These are phyloP conservation scores for Hypolimnas misippus DNA, from an alignment of 2,888 invertebrate species.

Conservation along the genomic window DNA sequence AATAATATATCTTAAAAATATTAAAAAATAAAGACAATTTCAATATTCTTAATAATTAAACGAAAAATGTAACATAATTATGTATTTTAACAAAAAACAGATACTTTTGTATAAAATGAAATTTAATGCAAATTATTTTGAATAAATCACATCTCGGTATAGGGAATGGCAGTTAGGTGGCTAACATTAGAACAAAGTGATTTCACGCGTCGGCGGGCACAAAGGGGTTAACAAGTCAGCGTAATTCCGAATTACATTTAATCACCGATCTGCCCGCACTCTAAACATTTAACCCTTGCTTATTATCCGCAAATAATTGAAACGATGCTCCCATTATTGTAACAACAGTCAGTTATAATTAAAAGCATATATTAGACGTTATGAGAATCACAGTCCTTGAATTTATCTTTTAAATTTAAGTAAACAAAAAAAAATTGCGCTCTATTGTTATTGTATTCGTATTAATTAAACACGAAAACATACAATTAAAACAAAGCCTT, in stretches of 20 bases:
- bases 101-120: conserved; percentile 7
- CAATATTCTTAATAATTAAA: background rate
- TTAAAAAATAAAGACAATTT: too few species aligned
- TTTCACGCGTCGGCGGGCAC: conserved; percentile 76
- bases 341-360: conserved; percentile 53
- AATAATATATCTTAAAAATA: too few species aligned
- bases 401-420: background rate
- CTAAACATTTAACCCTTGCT: conserved; percentile 70
- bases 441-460: too few species aligned
- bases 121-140: conserved; percentile 19
- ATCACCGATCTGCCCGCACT: conserved; percentile 63
- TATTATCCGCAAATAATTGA: conserved; percentile 71
- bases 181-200: conserved; percentile 79
- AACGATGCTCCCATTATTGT: conserved; percentile 64
- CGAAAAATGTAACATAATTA: background rate
- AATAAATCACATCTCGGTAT: conserved; percentile 40
- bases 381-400: background rate
- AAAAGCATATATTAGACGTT: conserved; percentile 39
- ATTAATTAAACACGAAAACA: too few species aligned
- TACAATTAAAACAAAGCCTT: too few species aligned
- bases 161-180: conserved; percentile 60
- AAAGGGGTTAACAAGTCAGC: conserved; percentile 69
- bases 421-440: too few species aligned
- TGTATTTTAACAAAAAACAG: too few species aligned
- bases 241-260: conserved; percentile 72